A percentile compares a stretch with the other conserved stretches of the same genome.
phyloP scores from a whole-genome alignment of 2,797 vertebrate genomes.

The Hoplostethus atlanticus region DNA sequence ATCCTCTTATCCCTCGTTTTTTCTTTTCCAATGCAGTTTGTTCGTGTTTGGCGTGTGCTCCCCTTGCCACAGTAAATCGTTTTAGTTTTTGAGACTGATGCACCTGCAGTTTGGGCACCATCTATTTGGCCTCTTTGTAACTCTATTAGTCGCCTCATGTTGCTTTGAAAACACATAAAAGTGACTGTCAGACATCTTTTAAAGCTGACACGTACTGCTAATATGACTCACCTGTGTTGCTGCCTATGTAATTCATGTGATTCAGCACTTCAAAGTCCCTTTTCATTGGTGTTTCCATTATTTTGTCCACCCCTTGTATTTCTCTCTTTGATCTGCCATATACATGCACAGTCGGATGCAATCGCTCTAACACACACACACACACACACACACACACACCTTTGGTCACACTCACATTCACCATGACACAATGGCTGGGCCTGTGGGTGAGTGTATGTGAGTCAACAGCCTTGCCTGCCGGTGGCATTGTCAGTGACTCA shows the following conservation, averaged over 20 bases:
- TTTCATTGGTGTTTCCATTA: too few species aligned
- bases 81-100: too few species aligned
- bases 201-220: background rate
- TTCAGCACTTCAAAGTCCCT: background rate
- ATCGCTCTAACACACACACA: constrained; percentile 2
- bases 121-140: too few species aligned
- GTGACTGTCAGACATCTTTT: background rate
- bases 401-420: constrained; percentile 38
- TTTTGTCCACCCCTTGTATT: background rate
- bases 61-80: too few species aligned
- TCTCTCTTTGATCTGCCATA: constrained; percentile 9
- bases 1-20: too few species aligned
- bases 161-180: too few species aligned
- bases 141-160: too few species aligned
- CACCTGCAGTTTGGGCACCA: too few species aligned
- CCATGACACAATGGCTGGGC: constrained; percentile 48
- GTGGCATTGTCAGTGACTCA: constrained; percentile 66
- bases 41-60: too few species aligned
- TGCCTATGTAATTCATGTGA: constrained; percentile 18
- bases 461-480: constrained; percentile 59
- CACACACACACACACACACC: constrained; percentile 29
- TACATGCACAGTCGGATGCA: constrained; percentile 13
- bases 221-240: constrained; percentile 26
- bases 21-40: too few species aligned
- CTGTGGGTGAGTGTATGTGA: constrained; percentile 61